Base-by-base conservation (phyloP, 2,888 invertebrate species). In the Argyresthia albistria region DNA sequence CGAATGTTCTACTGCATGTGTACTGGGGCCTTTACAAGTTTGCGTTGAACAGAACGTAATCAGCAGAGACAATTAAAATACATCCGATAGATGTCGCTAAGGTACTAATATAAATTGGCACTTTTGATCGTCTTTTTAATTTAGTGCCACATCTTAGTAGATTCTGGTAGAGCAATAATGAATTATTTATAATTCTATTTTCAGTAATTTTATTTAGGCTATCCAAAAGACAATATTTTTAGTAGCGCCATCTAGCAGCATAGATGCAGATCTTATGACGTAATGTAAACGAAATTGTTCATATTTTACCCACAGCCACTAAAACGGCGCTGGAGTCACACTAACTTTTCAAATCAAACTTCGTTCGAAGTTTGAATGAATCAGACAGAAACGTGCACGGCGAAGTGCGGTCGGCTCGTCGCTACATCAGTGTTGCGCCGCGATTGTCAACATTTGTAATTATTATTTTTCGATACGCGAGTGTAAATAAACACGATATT, bases 351-450 rank as follows among this genome's bases (percentile, higher is more conserved):
- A 50, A 52, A 11, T 35, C 25, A 46, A 35, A 50, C 46, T 35
- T 36, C 47, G 25, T 46, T 50, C 46, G 46, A 46, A 51, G 50
- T 50, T 50, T 43, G 50, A 54, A 54, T 52, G 54, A 47, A 53
- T 46, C 54, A 57, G 55, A 55, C 82, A 82, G 84, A 86, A 86
- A 86, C 87, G 87, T 86, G 86, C 83, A 82, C 71, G 86, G 74
- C 87, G 87, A 86, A 86, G 87, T 86, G 87, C 86, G 86, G 73
- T 87, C 87, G 87, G 77, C 80, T 84, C 78, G 87, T 84, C 86
- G 84, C 81, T 81, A 68, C 86, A 86, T 82, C 81, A 81, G 76
- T 83, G 80, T 84, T 81, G 71, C 70, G 69, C 76, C 79, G 81
- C 80, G 72, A 69, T 84, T 81, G 76, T 76, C 80, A 80, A 71